These are phyloP conservation scores for Phaenicophaeus curvirostris DNA, from an alignment of 2,797 vertebrate species.

Conservation along the genomic window DNA sequence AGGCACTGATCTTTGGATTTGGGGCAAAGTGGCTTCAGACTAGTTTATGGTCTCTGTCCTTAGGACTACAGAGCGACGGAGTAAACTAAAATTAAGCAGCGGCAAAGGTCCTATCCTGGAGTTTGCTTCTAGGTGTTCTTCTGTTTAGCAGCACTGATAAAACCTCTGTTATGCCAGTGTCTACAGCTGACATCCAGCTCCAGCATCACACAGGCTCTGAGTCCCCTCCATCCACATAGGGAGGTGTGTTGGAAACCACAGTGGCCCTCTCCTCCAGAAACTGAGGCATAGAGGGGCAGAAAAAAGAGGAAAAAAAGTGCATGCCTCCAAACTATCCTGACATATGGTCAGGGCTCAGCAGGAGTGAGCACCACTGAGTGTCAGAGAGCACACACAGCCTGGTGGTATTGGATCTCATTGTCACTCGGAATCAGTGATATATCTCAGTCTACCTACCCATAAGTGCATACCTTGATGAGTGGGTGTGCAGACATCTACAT, in stretches of 20 bases:
- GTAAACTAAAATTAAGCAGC: not conserved
- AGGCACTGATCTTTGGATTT: not conserved
- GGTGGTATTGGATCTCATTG: not conserved
- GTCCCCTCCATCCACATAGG: not conserved
- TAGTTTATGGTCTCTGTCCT: not conserved
- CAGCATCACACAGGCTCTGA: not conserved
- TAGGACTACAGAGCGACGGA: not conserved
- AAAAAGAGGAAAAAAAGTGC: not conserved
- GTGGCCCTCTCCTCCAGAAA: not conserved
- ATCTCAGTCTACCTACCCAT: not conserved
- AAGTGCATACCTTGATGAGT: fast-evolving
- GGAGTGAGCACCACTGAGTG: not conserved
- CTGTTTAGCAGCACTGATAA: not conserved
- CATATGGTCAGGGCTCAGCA: not conserved
- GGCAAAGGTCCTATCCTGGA: not conserved
- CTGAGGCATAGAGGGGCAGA: not conserved
- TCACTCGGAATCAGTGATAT: not conserved
- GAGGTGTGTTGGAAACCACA: not conserved
- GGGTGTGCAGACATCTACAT: fast-evolving
- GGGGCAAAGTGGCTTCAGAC: not conserved
- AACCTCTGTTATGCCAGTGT: not conserved
- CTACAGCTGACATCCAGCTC: not conserved
- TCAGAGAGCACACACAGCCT: not conserved
- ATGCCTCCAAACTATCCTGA: not conserved
- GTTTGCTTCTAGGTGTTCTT: not conserved